phyloP scores from a whole-genome alignment of 2,113 vertebrate species.

The Parus major region DNA sequence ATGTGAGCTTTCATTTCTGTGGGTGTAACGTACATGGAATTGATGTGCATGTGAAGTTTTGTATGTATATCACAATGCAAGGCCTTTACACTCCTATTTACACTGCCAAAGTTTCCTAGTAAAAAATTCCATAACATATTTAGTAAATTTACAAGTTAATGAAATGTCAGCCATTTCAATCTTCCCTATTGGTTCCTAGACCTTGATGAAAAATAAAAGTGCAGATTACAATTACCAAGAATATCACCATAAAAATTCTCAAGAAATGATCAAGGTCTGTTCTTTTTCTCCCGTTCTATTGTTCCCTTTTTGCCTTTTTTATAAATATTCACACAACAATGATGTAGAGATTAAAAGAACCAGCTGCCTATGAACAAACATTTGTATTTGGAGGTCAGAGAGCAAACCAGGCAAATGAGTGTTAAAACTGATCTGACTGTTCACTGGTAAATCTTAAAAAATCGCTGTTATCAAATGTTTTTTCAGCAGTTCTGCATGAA shows the following conservation, averaged over 20 bases:
- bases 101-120: neutral
- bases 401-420: neutral
- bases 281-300: neutral
- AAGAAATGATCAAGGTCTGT: neutral
- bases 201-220: slow-evolving; percentile 13
- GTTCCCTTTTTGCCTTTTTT: slow-evolving; percentile 4
- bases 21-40: neutral
- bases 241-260: neutral
- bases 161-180: neutral
- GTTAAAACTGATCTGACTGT: neutral
- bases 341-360: neutral
- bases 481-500: neutral
- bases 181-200: neutral
- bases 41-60: neutral
- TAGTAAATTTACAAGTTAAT: neutral
- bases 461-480: neutral
- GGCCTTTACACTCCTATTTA: neutral
- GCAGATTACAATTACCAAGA: neutral
- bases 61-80: neutral
- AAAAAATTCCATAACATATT: neutral
- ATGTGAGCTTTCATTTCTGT: neutral
- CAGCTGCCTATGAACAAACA: slow-evolving; percentile 25
- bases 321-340: neutral
- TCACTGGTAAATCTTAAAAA: neutral
- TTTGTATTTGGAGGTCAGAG: slow-evolving; percentile 21